phyloP scores from a whole-genome alignment of 2,888 invertebrate genomes.

The Palloptera scutellata region DNA sequence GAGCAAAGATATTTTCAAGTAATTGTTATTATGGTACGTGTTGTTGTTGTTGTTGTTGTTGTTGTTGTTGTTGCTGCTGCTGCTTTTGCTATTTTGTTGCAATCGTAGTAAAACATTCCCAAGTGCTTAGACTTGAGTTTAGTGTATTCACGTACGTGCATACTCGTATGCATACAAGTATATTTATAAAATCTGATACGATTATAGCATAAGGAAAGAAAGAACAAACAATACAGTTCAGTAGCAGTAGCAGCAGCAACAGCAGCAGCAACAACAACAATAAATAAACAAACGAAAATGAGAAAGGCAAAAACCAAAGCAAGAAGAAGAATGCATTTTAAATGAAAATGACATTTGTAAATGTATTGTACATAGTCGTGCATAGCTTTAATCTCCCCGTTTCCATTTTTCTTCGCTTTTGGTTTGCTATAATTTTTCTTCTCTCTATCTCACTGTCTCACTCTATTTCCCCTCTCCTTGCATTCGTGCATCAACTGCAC shows the following conservation, averaged over 20 bases:
- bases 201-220: background rate
- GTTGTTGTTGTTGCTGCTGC: background rate
- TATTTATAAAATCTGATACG: background rate
- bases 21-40: background rate
- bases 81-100: slow-evolving; percentile 1
- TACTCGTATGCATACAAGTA: background rate
- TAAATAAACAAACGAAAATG: background rate
- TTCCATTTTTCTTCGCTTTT: background rate
- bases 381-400: no score
- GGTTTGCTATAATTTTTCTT: background rate
- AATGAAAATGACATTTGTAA: slow-evolving; percentile 43
- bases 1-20: background rate
- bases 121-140: background rate
- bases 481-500: slow-evolving; percentile 24
- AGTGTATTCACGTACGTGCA: background rate
- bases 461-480: background rate
- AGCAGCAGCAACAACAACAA: background rate
- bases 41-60: background rate
- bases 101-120: background rate
- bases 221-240: background rate
- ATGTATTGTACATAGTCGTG: no score
- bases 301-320: slow-evolving; percentile 1
- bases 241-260: background rate
- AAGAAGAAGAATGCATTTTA: slow-evolving; percentile 33
- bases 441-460: no score